phyloP scores from a whole-genome alignment of 2,797 vertebrate genomes.

The Lophotriccus pileatus region DNA sequence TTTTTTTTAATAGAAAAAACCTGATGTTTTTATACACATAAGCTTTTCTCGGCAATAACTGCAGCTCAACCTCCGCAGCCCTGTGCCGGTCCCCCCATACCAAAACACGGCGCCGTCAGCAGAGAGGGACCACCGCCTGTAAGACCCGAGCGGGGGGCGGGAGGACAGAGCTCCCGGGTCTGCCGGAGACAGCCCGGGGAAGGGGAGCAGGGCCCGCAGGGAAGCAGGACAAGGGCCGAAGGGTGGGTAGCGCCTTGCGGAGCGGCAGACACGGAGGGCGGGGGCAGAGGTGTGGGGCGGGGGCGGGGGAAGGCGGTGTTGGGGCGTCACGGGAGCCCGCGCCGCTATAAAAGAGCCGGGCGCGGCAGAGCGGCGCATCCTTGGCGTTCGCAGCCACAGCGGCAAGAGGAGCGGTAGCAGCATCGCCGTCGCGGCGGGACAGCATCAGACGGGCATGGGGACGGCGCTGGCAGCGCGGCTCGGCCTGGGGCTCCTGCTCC shows the following conservation, averaged over 20 bases:
- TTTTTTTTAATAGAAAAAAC: not conserved
- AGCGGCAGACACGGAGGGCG: not conserved
- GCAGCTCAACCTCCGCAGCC: not conserved
- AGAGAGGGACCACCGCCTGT: accelerated
- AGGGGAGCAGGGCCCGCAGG: not conserved
- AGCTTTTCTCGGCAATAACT: not conserved
- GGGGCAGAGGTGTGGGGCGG: not conserved
- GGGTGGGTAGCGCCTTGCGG: not conserved
- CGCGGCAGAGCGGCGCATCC: not conserved
- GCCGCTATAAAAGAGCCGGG: slow-evolving; percentile 57
- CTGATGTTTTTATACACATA: not conserved
- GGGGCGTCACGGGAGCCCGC: slow-evolving; percentile 52
- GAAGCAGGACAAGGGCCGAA: too few relatives aligned
- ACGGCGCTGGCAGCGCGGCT: slow-evolving; percentile 71
- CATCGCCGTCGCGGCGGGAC: not conserved
- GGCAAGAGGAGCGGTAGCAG: not conserved
- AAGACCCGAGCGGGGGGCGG: accelerated
- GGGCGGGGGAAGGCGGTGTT: not conserved
- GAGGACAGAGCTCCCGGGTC: accelerated
- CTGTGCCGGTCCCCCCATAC: not conserved
- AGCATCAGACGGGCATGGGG: slow-evolving; percentile 62
- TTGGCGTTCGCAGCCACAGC: not conserved
- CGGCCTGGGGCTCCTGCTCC: slow-evolving; percentile 76
- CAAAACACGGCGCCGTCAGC: accelerated
- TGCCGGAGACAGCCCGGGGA: accelerated